Evolutionary conservation across 2,797 vertebrate species (phyloP), one percentile per base, ranked within the genome.

Genomic region (Tokudaia tokunoshimensis): DNA sequence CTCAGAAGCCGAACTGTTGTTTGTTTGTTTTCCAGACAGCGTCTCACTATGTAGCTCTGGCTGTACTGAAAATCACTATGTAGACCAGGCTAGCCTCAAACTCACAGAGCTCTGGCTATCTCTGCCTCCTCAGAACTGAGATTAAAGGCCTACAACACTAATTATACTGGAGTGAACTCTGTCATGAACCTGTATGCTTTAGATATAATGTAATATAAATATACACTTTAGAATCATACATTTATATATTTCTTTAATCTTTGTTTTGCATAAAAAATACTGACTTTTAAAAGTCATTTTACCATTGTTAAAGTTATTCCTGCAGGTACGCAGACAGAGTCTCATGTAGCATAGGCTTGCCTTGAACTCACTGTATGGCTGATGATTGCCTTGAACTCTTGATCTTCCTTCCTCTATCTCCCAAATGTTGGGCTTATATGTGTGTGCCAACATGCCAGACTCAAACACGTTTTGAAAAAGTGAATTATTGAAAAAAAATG

Each of bases 201-300:
- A 34, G 2, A 14, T 34, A 72, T 37, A 41, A 55, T 55, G 14
- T 55, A 55, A 65, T 12, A 34, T 17, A n/a, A 26, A 37, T 47
- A 78, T 74, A 41, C 3, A 52, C 82, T 86, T 83, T 87, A 84
- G 26, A 94, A 89, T 41, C 57, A 65, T 22, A 20, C 15, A 24
- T 79, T 91, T 84, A 67, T 47, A 59, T 80, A 47, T 65, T 93
- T 44, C 92, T 90, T 90, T 81, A 97, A 90, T 76, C 34, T 24
- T 31, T 74, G 20, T 80, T 94, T 82, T 72, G 37, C 75, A 31
- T 47, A 61, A 47, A 94, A 55, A 88, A 63, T 24, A 15, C 29
- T n/a, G 31, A 67, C 31, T n/a, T 67, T 85, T 8, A 85, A 83
- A 82, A 85, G 3, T 50, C 61, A 19, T n/a, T 50, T 82, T 19